Conservation (phyloP, 1,140 invertebrate species). For the Coelopa frigida region DNA sequence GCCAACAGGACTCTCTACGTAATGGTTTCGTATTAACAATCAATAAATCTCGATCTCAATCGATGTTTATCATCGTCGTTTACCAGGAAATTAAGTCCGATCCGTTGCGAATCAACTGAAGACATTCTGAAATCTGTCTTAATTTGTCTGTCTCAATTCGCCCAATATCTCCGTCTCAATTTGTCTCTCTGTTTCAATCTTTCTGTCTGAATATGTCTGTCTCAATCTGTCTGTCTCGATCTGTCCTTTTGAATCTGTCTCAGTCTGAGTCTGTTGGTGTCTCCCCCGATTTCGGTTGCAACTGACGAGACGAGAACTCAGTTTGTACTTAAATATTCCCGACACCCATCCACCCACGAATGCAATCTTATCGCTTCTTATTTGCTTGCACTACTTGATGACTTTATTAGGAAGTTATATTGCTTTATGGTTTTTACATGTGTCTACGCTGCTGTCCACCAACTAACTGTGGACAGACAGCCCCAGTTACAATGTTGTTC, state of each 20-base stretch:
- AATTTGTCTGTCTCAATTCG: background rate
- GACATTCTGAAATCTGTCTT: background rate
- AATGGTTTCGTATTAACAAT: background rate
- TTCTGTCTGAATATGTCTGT: background rate
- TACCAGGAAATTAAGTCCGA: too few relatives aligned
- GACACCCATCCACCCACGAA: too few relatives aligned
- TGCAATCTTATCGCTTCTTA: too few relatives aligned
- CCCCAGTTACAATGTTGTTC: too few relatives aligned
- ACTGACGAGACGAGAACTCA: too few relatives aligned
- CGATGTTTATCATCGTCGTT: background rate
- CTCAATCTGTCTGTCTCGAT: background rate
- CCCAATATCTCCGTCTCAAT: background rate
- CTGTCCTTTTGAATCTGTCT: background rate
- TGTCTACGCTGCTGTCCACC: too few relatives aligned
- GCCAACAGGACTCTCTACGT: background rate
- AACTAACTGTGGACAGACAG: too few relatives aligned
- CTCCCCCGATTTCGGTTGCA: background rate
- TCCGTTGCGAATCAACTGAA: too few relatives aligned
- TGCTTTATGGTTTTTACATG: too few relatives aligned
- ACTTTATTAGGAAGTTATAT: too few relatives aligned
- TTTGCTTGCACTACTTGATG: too few relatives aligned
- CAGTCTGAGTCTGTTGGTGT: background rate
- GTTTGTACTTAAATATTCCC: too few relatives aligned
- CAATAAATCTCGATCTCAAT: background rate
- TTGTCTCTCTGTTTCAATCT: background rate